A percentile compares a stretch with the other conserved stretches of the same genome.
phyloP scores from a whole-genome alignment of 2,113 vertebrate genomes.

The Campylomormyrus numenius region DNA sequence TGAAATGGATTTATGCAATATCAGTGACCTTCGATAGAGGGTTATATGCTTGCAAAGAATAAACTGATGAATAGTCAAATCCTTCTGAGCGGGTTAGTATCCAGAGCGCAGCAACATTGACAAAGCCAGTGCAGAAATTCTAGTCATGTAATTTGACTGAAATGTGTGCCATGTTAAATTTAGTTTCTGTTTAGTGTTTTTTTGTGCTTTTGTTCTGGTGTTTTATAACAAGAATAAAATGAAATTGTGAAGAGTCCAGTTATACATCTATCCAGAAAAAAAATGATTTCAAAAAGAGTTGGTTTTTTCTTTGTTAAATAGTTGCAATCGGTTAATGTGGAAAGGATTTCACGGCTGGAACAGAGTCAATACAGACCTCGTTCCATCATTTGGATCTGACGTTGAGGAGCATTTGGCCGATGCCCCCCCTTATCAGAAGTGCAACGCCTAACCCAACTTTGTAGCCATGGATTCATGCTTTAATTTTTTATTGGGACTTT shows the following conservation, averaged over 20 bases:
- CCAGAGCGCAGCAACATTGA: not conserved
- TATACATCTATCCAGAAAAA: not conserved
- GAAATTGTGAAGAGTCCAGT: not conserved
- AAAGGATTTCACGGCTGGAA: not conserved
- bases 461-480: not conserved
- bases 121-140: not conserved
- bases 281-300: not conserved
- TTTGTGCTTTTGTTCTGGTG: not conserved
- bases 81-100: not conserved
- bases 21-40: not conserved
- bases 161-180: not conserved
- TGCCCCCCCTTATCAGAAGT: not conserved
- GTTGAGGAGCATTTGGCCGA: not conserved
- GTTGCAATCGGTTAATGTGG: not conserved
- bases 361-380: not conserved
- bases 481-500: not conserved
- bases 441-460: not conserved
- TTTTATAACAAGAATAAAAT: not conserved
- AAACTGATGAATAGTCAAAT: not conserved
- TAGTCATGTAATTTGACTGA: not conserved
- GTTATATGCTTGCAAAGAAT: not conserved
- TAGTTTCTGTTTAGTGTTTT: not conserved
- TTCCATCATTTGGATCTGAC: not conserved
- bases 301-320: not conserved
- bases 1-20: not conserved